A percentile compares a stretch with the other conserved stretches of the same genome.
These are phyloP conservation scores for Adelosebastes latens DNA, from an alignment of 2,797 vertebrate species.

Conservation along the genomic window DNA sequence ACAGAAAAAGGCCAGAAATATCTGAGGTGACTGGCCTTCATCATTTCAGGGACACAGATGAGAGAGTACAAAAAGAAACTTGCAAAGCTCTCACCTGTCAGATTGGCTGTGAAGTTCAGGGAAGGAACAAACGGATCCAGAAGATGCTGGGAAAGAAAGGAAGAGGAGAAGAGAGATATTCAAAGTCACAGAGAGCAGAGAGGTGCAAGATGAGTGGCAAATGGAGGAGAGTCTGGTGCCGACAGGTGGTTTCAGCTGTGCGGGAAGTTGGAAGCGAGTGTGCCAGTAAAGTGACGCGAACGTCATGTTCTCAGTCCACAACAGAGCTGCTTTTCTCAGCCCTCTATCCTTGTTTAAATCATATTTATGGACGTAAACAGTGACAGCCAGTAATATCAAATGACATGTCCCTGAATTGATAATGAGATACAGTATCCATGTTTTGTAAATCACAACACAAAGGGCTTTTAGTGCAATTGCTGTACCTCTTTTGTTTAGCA, in stretches of 20 bases:
- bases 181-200: background rate
- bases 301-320: background rate
- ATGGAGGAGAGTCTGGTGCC: background rate
- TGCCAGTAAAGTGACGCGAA: background rate
- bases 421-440: background rate
- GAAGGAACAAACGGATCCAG: background rate
- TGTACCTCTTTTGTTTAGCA: background rate
- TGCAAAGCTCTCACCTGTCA: slow-evolving; percentile 8
- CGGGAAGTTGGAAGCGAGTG: background rate
- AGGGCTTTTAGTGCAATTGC: background rate
- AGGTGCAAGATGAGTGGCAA: background rate
- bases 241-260: slow-evolving; percentile 13
- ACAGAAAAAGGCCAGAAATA: slow-evolving; percentile 33
- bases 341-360: background rate
- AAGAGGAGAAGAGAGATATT: background rate
- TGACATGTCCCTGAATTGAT: background rate
- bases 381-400: background rate
- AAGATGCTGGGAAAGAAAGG: background rate
- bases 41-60: slow-evolving; percentile 19
- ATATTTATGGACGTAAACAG: background rate
- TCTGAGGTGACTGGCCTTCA: slow-evolving; percentile 29
- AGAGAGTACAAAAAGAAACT: slow-evolving; percentile 5
- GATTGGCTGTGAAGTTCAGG: background rate
- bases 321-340: background rate
- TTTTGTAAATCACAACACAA: background rate